phyloP scores from a whole-genome alignment of 2,888 invertebrate species.

The Scaptomyza reducta region DNA sequence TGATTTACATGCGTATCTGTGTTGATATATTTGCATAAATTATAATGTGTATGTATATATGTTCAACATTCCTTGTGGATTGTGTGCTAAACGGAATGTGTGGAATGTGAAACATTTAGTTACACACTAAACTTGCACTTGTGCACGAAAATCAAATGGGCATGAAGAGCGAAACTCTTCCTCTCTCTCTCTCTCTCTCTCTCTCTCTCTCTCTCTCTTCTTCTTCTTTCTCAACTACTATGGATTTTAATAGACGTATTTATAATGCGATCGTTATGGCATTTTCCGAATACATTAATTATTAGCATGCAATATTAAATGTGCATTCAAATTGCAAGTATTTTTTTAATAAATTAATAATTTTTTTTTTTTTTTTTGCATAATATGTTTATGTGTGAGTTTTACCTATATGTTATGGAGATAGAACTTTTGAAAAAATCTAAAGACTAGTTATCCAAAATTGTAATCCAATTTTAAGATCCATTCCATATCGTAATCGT shows the following conservation, averaged over 20 bases:
- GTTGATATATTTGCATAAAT: neutral
- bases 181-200: neutral
- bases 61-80: no score
- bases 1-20: neutral
- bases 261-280: neutral
- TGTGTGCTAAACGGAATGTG: conserved; percentile 10
- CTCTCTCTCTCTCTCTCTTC: neutral
- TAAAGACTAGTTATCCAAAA: no score
- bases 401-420: no score
- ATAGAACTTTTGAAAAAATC: no score
- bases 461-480: no score
- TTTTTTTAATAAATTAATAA: neutral
- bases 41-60: neutral
- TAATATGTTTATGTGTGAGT: no score
- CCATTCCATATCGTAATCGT: conserved; percentile 7
- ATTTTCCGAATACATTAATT: neutral
- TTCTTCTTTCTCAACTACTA: neutral
- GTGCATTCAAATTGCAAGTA: neutral
- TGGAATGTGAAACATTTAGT: conserved; percentile 24
- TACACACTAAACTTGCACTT: neutral
- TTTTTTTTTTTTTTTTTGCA: neutral
- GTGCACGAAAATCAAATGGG: neutral
- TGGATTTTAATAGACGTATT: neutral
- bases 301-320: neutral
- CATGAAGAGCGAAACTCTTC: neutral